Conservation (phyloP, 2,113 vertebrate genomes). For the Holacanthus passer region DNA sequence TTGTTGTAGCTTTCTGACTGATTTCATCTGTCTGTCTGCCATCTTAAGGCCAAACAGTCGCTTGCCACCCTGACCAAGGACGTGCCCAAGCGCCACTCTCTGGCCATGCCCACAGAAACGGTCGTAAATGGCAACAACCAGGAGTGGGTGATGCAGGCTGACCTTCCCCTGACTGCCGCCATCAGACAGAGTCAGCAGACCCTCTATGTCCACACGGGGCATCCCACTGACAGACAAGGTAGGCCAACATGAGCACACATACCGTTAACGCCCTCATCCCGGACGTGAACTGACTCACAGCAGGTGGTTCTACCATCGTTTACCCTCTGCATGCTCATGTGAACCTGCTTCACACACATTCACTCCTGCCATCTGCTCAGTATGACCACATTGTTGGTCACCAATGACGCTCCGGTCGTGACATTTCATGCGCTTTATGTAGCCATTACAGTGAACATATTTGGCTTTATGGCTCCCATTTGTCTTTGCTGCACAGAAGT, state of each 20-base stretch:
- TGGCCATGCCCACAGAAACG: slow-evolving; percentile 96
- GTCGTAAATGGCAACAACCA: slow-evolving; percentile 99
- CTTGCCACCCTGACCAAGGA: slow-evolving; percentile 97
- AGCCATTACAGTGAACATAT: slow-evolving; percentile 30
- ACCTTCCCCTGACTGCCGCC: slow-evolving; percentile 96
- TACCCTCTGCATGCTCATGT: slow-evolving; percentile 64
- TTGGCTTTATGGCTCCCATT: slow-evolving; percentile 41
- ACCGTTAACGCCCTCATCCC: background rate
- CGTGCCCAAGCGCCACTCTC: slow-evolving; percentile 95
- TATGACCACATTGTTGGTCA: slow-evolving; percentile 19
- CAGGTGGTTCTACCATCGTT: background rate
- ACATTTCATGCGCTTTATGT: slow-evolving; percentile 57
- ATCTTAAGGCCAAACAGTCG: slow-evolving; percentile 95
- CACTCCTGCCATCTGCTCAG: slow-evolving; percentile 51
- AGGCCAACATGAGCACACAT: slow-evolving; percentile 53
- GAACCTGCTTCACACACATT: slow-evolving; percentile 51
- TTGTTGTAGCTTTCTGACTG: background rate
- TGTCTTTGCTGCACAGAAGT: slow-evolving; percentile 15
- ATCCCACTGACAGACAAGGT: slow-evolving; percentile 95
- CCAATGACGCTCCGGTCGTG: slow-evolving; percentile 31
- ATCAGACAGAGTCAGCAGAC: slow-evolving; percentile 99
- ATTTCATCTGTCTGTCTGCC: slow-evolving; percentile 32
- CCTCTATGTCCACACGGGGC: slow-evolving; percentile 92
- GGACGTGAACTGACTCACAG: slow-evolving; percentile 15
- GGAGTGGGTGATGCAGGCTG: slow-evolving; percentile 98